Conservation (phyloP, 2,888 invertebrate species). For the Drosophila mimica region DNA sequence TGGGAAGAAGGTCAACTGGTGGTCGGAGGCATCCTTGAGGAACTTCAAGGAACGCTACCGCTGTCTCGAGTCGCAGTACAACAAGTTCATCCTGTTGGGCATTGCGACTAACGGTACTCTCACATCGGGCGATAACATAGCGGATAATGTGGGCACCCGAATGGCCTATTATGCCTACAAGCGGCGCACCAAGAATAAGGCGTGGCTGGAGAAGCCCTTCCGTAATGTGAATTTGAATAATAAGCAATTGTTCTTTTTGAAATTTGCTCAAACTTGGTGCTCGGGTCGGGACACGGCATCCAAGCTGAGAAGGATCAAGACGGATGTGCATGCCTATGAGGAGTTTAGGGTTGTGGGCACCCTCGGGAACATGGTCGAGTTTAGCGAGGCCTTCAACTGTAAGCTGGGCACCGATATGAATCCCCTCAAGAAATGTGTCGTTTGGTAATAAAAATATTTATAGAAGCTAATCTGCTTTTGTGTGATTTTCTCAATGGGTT, state of each 20-base stretch:
- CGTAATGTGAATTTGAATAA: constrained; percentile 94
- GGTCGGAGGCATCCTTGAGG: constrained; percentile 73
- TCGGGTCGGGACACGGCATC: constrained; percentile 72
- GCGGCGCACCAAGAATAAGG: constrained; percentile 83
- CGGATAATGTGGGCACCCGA: constrained; percentile 95
- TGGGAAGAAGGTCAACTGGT: constrained; percentile 80
- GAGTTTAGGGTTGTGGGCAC: constrained; percentile 94
- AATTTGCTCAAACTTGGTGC: constrained; percentile 92
- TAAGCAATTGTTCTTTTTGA: constrained; percentile 96
- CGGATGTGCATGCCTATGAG: constrained; percentile 96
- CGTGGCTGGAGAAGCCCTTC: constrained; percentile 87
- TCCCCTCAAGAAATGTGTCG: constrained; percentile 93
- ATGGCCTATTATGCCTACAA: constrained; percentile 95
- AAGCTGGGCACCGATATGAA: constrained; percentile 92
- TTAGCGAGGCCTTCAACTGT: constrained; percentile 92
- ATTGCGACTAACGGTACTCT: constrained; percentile 78
- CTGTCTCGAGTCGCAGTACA: constrained; percentile 82
- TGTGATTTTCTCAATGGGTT: not conserved
- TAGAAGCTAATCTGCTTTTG: not conserved
- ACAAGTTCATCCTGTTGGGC: constrained; percentile 77
- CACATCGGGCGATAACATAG: constrained; percentile 92
- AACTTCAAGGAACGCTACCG: constrained; percentile 82
- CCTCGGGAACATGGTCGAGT: constrained; percentile 93
- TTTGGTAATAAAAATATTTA: constrained; percentile 88
- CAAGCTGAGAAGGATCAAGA: constrained; percentile 89